Conservation (phyloP, 2,797 vertebrate genomes). For the Benthosema pterotum region DNA sequence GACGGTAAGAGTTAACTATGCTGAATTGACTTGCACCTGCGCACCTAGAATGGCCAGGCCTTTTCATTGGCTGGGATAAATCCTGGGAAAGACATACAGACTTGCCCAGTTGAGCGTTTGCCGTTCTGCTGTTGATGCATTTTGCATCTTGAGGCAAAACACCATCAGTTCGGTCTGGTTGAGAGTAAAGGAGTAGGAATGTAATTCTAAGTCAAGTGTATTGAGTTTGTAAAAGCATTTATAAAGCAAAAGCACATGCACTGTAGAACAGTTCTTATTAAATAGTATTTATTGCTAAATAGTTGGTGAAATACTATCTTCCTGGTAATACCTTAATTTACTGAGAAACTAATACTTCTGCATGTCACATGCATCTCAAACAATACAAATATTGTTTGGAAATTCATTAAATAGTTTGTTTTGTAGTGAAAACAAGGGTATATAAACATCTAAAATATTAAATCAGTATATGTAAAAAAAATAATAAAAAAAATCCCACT, state of each 20-base stretch:
- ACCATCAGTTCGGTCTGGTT: neutral
- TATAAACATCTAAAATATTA: too few relatives aligned
- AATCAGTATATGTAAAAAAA: too few relatives aligned
- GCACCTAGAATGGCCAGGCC: constrained; percentile 25
- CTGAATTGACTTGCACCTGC: constrained; percentile 46
- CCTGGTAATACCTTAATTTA: neutral
- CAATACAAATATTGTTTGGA: too few relatives aligned
- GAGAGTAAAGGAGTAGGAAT: neutral
- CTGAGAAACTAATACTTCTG: neutral
- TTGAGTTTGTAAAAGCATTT: too few relatives aligned
- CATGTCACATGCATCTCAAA: too few relatives aligned
- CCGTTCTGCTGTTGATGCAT: neutral
- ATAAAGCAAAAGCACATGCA: too few relatives aligned
- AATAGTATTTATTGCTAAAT: too few relatives aligned
- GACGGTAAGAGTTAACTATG: constrained; percentile 71
- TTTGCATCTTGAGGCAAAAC: neutral
- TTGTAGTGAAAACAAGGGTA: too few relatives aligned
- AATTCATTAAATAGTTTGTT: too few relatives aligned
- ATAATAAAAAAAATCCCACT: too few relatives aligned
- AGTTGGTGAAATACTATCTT: too few relatives aligned
- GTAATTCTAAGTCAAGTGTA: neutral
- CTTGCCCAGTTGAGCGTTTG: neutral
- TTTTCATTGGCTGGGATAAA: constrained; percentile 16
- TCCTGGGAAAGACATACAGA: constrained; percentile 12
- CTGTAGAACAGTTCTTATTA: too few relatives aligned